A percentile compares a stretch with the other conserved stretches of the same genome.
Evolutionary conservation across 2,888 invertebrate genomes (phyloP).

Genomic region (Ophioninae sp.): DNA sequence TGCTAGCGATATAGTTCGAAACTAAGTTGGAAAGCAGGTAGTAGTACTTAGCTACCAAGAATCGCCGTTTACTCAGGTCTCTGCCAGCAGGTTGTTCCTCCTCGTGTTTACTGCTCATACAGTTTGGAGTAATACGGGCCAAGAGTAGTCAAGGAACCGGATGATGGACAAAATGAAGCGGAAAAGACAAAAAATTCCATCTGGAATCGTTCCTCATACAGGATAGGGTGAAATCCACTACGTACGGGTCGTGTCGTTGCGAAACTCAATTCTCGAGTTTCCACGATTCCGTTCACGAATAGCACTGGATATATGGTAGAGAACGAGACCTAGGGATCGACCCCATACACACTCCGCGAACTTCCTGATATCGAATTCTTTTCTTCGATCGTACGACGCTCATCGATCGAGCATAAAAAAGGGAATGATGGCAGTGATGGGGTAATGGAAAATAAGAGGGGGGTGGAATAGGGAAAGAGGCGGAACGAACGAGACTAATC

Average conservation of each 20-base stretch:
- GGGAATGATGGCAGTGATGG: neutral
- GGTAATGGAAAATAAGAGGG: neutral
- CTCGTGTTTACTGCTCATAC: neutral
- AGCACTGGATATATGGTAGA: slow-evolving; percentile 4
- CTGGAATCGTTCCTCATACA: neutral
- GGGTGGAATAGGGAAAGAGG: neutral
- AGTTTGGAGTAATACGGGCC: neutral
- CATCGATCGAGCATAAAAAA: slow-evolving; percentile 42
- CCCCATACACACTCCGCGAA: neutral
- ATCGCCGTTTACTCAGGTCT: neutral
- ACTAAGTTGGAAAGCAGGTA: neutral
- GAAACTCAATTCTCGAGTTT: slow-evolving; percentile 24
- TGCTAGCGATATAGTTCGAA: neutral
- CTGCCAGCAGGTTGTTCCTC: neutral
- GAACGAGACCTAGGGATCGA: slow-evolving; percentile 21
- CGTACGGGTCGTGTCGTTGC: neutral
- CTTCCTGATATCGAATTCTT: slow-evolving; percentile 64
- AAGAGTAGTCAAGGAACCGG: neutral
- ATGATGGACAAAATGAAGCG: slow-evolving; percentile 9
- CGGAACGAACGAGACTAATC: slow-evolving; percentile 63
- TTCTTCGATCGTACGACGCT: slow-evolving; percentile 47
- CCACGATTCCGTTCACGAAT: slow-evolving; percentile 7
- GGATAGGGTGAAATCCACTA: neutral
- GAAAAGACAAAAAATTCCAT: slow-evolving; percentile 2
- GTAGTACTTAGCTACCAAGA: neutral